Percentiles rank a stretch among this genome's conserved stretches.
Evolutionary conservation across 2,113 vertebrate genomes (phyloP).

Genomic region (Herpetotheres cachinnans): DNA sequence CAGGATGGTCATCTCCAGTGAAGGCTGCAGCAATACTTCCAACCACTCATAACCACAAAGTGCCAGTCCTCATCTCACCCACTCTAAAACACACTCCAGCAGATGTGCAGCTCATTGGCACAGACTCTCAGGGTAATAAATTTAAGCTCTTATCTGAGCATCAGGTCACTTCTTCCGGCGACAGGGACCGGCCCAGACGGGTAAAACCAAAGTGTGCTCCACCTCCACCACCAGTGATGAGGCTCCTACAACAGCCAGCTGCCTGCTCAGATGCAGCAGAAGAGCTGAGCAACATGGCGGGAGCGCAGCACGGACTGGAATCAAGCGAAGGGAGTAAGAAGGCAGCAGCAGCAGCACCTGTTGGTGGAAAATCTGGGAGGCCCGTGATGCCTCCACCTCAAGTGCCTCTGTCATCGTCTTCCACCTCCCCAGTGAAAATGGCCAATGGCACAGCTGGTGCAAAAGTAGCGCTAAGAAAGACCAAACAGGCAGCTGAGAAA

Average conservation of each 20-base stretch:
- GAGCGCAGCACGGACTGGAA: conserved; percentile 68
- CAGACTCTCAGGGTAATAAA: conserved; percentile 98
- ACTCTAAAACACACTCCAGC: conserved; percentile 90
- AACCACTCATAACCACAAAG: conserved; percentile 94
- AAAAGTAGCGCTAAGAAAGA: conserved; percentile 88
- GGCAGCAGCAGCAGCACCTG: conserved; percentile 62
- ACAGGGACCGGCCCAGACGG: conserved; percentile 90
- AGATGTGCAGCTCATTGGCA: conserved; percentile 91
- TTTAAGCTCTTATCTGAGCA: conserved; percentile 97
- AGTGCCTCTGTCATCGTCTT: conserved; percentile 85
- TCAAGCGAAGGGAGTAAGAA: conserved; percentile 81
- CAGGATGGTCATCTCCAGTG: conserved; percentile 86
- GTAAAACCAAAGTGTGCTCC: conserved; percentile 98
- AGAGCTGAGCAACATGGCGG: not conserved
- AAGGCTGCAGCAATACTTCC: conserved; percentile 77
- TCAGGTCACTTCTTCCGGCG: conserved; percentile 79
- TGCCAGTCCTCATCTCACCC: conserved; percentile 97
- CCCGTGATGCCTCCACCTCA: conserved; percentile 88
- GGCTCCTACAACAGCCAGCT: conserved; percentile 83
- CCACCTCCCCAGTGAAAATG: conserved; percentile 86
- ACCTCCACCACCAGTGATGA: conserved; percentile 86
- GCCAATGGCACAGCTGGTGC: conserved; percentile 84
- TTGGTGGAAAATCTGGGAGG: conserved; percentile 78
- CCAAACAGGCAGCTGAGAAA: conserved; percentile 85
- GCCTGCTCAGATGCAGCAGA: conserved; percentile 73